Base-by-base conservation (phyloP, 2,797 vertebrate species). In the Cirrhinus mrigala region DNA sequence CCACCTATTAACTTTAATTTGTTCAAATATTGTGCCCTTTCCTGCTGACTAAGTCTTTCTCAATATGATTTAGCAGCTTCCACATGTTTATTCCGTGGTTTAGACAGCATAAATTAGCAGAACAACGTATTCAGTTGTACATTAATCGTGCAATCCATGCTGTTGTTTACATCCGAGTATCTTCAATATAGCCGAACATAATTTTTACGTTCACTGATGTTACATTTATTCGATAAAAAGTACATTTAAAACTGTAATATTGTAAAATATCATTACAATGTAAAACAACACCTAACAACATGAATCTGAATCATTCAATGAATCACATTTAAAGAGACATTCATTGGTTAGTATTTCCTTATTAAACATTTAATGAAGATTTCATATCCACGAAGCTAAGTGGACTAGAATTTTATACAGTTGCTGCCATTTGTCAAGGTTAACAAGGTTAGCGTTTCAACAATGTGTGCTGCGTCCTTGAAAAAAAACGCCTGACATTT, bases 361-460 rank as follows among this genome's bases (percentile, higher is more conserved):
- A 78, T 2, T n/a, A 24, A 69, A 69, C 14, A 54, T 37, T 69
- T 24, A 40, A 69, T 18, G 18, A 54, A 54, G 29, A 24, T 18
- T 52, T 29, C 3, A n/a, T 50, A 37, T 37, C 1, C 79, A 68
- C n/a, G 22, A 6, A 18, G 14, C 22, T 27, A 20, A 56, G 52
- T 48, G 6, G 10, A 52, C 24, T 37, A 66, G 14, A 9, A 78
- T 56, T 58, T 70, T 6, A 29, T 40, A n/a, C 18, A 62, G 16
- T 29, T 29, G 3, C 37, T 50, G 40, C 11, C 14, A 66, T 75
- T 62, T 70, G 64, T 62, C 18, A 22, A 81, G 24, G 70, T 81
- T 73, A 68, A 52, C 83, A 46, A 44, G 27, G 75, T 78, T 75
- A 15, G 46, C 48, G 37, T 89, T 81, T 77, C 56, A 75, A 33